Evolutionary conservation across 2,797 vertebrate genomes (phyloP), one percentile per base, ranked within the genome.

Genomic region (Lutjanus argentimaculatus): DNA sequence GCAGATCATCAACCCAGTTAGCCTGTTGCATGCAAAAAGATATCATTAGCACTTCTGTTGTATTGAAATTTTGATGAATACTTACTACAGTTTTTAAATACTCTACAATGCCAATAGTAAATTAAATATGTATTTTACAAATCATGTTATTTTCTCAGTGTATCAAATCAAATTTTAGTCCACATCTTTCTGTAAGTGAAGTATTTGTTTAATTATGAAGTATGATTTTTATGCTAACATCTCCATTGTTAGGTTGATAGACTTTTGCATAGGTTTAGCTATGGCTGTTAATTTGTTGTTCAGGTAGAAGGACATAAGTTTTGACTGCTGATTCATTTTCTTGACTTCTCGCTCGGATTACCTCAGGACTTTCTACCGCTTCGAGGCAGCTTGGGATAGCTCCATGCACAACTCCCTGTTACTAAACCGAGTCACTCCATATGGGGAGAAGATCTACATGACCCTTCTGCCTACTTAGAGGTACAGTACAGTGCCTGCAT

Each of bases 331-430:
- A 80, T 68, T 56, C 1, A 51, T 16, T 81, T 56, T 75, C 21
- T 79, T 64, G 59, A 36, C 72, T 84, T 56, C 30, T 80, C 43
- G 21, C 79, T 61, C n/a, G 65, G 48, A 80, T 71, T 43, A 70
- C 49, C 58, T 68, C 92, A 99, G 98, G 94, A 99, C 97, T 19
- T 99, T 99, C 90, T 99, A 96, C 92, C 98, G 97, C 77, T 99
- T 99, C 17, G 98, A 99, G 88, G 94, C 98, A 0, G 97, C 98
- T 15, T 99, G 98, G 98, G 98, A 99, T 74, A 99, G 98, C 91
- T 99, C 98, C 89, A 99, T 99, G 97, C 98, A 99, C 96, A 99
- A 99, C 94, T 99, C 98, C 0, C 92, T 99, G 77, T 95, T 98
- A 66, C 95, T 99, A 67, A 99, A 99, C 92, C 95, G 98, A 16